A percentile compares a stretch with the other conserved stretches of the same genome.
These are phyloP conservation scores for Neofelis nebulosa DNA, from an alignment of 2,113 vertebrate genomes.

Conservation along the genomic window DNA sequence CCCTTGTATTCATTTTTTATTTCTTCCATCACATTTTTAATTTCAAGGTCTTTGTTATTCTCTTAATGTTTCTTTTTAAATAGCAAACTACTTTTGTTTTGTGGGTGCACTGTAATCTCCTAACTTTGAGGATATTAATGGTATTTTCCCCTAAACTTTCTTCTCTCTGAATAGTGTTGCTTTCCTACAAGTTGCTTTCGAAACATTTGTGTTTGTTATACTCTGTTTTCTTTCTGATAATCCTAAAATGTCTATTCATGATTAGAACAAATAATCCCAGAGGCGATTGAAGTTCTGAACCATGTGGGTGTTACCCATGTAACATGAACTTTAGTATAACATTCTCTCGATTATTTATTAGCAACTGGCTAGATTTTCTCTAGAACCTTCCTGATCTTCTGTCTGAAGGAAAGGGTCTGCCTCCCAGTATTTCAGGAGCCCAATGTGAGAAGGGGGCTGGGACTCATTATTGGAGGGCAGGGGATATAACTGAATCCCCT, in stretches of 20 bases:
- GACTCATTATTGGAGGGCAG: not conserved
- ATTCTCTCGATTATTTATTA: not conserved
- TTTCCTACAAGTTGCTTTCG: not conserved
- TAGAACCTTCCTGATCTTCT: not conserved
- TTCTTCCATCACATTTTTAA: not conserved
- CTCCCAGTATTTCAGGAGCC: not conserved
- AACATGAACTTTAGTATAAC: not conserved
- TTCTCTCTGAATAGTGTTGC: not conserved
- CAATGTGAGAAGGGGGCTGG: not conserved
- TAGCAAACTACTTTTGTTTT: not conserved
- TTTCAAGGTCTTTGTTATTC: not conserved
- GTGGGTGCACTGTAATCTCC: not conserved
- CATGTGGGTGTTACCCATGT: too few relatives aligned
- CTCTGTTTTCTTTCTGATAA: not conserved
- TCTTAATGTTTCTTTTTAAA: not conserved
- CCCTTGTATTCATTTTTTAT: not conserved
- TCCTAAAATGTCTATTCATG: not conserved
- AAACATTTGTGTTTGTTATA: not conserved
- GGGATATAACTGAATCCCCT: not conserved
- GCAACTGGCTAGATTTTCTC: not conserved
- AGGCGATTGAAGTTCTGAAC: not conserved
- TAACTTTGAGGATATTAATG: not conserved
- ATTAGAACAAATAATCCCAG: not conserved
- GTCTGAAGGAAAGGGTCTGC: not conserved
- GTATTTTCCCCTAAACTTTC: not conserved